These are phyloP conservation scores for Apeira syringaria DNA, from an alignment of 2,888 invertebrate genomes.

Conservation along the genomic window DNA sequence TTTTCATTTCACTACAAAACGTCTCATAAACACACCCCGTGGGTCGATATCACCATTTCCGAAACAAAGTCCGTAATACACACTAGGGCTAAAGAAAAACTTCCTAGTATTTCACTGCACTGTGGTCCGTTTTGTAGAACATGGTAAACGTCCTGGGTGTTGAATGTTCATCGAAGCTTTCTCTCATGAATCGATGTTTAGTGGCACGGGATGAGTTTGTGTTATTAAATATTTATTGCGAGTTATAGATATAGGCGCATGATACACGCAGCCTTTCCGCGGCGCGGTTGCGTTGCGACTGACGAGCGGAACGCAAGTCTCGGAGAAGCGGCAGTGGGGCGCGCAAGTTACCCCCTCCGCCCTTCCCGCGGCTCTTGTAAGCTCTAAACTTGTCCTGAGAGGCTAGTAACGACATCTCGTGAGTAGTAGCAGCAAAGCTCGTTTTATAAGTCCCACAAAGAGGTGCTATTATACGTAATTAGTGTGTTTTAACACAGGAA, in stretches of 20 bases:
- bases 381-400: slow-evolving; percentile 43
- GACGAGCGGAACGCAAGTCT: slow-evolving; percentile 66
- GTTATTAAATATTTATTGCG: slow-evolving; percentile 75
- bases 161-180: slow-evolving; percentile 42
- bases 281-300: slow-evolving; percentile 74
- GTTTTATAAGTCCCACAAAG: slow-evolving; percentile 8
- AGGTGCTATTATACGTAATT: slow-evolving; percentile 5
- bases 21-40: slow-evolving; percentile 82
- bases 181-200: slow-evolving; percentile 52
- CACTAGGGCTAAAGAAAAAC: slow-evolving; percentile 71
- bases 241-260: slow-evolving; percentile 60
- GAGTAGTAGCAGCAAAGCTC: slow-evolving; percentile 43
- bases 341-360: slow-evolving; percentile 56
- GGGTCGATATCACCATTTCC: slow-evolving; percentile 84
- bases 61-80: slow-evolving; percentile 80
- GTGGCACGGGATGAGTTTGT: slow-evolving; percentile 60
- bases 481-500: slow-evolving; percentile 6
- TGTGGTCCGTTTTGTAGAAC: slow-evolving; percentile 53
- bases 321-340: slow-evolving; percentile 73
- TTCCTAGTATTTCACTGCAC: slow-evolving; percentile 78
- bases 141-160: slow-evolving; percentile 44
- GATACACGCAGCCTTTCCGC: slow-evolving; percentile 61
- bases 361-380: slow-evolving; percentile 53
- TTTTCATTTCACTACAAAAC: slow-evolving; percentile 78
- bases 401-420: slow-evolving; percentile 61